phyloP scores from a whole-genome alignment of 2,888 invertebrate genomes.

The Oligia strigilis region DNA sequence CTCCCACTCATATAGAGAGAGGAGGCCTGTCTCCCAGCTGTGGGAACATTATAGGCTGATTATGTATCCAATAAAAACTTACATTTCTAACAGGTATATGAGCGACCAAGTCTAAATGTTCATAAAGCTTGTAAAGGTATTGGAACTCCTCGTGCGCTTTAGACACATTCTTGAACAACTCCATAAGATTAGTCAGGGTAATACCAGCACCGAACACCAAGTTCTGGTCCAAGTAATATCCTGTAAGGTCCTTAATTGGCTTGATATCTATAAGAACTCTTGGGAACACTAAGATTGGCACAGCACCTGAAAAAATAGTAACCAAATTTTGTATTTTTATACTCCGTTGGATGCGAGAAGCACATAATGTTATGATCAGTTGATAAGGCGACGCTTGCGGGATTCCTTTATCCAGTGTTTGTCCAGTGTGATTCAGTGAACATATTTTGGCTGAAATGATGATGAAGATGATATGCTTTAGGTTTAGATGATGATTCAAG shows the following conservation, averaged over 20 bases:
- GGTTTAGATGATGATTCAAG: neutral
- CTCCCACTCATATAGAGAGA: neutral
- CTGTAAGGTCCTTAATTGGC: conserved; percentile 90
- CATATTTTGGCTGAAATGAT: neutral
- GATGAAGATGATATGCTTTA: neutral
- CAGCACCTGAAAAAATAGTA: conserved; percentile 77
- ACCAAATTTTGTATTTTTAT: neutral
- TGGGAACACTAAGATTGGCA: conserved; percentile 82
- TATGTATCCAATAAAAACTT: conserved; percentile 71
- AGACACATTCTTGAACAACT: conserved; percentile 82
- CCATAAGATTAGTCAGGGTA: conserved; percentile 90
- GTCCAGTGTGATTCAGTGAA: too few species aligned
- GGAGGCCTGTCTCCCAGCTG: neutral
- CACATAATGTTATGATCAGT: neutral
- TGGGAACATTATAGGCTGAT: neutral
- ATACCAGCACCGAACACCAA: conserved; percentile 91
- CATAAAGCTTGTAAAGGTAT: conserved; percentile 91
- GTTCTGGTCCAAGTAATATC: conserved; percentile 80
- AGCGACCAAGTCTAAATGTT: conserved; percentile 93
- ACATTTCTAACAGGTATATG: conserved; percentile 94
- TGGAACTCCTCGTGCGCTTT: conserved; percentile 85
- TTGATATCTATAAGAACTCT: conserved; percentile 92
- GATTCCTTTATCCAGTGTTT: too few species aligned
- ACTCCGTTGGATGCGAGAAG: neutral
- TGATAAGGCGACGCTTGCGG: neutral